Evolutionary conservation across 2,888 invertebrate genomes (phyloP).

Genomic region (Agrilus mali): DNA sequence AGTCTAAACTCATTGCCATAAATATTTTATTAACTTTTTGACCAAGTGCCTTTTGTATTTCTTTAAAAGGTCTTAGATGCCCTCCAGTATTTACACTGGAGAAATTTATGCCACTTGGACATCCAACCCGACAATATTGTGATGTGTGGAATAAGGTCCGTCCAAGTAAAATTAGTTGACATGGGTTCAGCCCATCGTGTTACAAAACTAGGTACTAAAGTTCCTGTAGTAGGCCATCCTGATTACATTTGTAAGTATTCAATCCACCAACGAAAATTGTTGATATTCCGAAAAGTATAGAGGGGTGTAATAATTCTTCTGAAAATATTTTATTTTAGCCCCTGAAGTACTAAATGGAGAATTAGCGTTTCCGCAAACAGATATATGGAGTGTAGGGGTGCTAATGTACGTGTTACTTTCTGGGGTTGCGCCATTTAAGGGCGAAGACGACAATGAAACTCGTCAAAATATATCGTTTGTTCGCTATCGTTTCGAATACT

Average conservation of each 20-base stretch:
- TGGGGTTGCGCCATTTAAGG: slow-evolving; percentile 84
- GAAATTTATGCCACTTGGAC: slow-evolving; percentile 79
- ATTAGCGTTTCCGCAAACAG: slow-evolving; percentile 78
- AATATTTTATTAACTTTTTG: too few relatives aligned
- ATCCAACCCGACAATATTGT: slow-evolving; percentile 93
- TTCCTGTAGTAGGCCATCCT: slow-evolving; percentile 56
- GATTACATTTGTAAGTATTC: slow-evolving; percentile 58
- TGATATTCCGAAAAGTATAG: too few relatives aligned
- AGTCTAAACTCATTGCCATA: too few relatives aligned
- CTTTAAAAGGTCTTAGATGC: slow-evolving; percentile 58
- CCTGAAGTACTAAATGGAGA: slow-evolving; percentile 85
- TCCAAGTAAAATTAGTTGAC: slow-evolving; percentile 84
- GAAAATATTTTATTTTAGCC: slow-evolving; percentile 37
- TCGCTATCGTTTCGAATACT: slow-evolving; percentile 83
- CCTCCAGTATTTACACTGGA: slow-evolving; percentile 90
- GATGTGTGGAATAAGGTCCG: slow-evolving; percentile 72
- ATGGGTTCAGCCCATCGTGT: slow-evolving; percentile 79
- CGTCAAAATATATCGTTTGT: slow-evolving; percentile 86
- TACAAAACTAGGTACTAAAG: slow-evolving; percentile 61
- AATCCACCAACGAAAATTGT: too few relatives aligned
- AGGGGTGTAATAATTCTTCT: neutral
- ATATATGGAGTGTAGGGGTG: slow-evolving; percentile 93
- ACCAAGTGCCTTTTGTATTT: neutral
- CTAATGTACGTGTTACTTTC: slow-evolving; percentile 85
- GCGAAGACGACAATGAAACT: slow-evolving; percentile 69